Evolutionary conservation across 2,797 vertebrate species (phyloP).

Genomic region (Amniataba percoides): DNA sequence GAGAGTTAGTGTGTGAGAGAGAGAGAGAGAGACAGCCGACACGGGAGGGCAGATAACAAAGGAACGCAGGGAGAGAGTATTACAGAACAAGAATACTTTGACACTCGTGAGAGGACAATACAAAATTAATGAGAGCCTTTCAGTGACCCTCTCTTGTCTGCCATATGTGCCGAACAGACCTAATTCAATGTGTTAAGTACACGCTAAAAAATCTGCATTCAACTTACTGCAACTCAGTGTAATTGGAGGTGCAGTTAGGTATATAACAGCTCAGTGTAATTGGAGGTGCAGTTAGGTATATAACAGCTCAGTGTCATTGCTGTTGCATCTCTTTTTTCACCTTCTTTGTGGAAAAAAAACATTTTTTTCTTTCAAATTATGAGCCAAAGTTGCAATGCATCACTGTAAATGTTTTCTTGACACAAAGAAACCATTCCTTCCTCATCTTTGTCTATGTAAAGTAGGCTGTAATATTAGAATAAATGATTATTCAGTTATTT

Average conservation of each 20-base stretch:
- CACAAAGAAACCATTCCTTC: neutral
- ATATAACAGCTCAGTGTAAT: neutral
- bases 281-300: neutral
- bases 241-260: neutral
- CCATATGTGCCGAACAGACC: conserved; percentile 29
- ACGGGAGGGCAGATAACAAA: conserved; percentile 9
- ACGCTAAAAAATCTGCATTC: neutral
- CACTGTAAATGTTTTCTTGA: no score
- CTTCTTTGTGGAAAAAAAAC: neutral
- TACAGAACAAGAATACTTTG: conserved; percentile 46
- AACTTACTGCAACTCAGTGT: neutral
- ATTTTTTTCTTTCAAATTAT: no score
- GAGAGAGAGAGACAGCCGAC: conserved; percentile 5
- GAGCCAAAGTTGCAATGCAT: no score
- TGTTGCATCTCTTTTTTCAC: neutral
- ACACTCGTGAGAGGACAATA: conserved; percentile 41
- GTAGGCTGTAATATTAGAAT: neutral
- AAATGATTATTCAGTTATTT: neutral
- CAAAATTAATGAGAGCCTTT: conserved; percentile 61
- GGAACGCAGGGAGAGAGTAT: conserved; percentile 17
- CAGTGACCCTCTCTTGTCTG: conserved; percentile 39
- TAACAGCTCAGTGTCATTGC: neutral
- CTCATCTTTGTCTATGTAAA: neutral
- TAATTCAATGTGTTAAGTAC: neutral
- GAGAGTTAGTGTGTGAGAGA: neutral